Conservation (phyloP, 2,888 invertebrate species). For the Dendrolimus houi region DNA sequence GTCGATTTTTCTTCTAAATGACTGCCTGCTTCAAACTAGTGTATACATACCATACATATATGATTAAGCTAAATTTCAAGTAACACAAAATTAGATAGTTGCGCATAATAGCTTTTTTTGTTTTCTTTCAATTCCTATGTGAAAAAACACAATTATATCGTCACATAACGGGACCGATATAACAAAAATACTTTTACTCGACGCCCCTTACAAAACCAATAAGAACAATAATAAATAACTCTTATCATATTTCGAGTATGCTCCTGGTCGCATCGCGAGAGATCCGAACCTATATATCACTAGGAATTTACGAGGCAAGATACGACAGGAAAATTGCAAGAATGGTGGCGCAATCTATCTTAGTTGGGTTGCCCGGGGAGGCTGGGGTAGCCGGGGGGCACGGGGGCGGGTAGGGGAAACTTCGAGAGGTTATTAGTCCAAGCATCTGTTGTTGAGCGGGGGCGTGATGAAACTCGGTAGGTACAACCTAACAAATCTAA, state of each 20-base stretch:
- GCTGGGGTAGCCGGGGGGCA: conserved; percentile 58
- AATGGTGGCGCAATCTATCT: conserved; percentile 94
- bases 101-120: too few species aligned
- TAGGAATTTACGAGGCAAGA: conserved; percentile 90
- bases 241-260: conserved; percentile 77
- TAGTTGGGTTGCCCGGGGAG: conserved; percentile 79
- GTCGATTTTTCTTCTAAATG: too few species aligned
- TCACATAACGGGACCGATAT: conserved; percentile 24
- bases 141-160: conserved; percentile 32
- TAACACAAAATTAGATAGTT: too few species aligned
- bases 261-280: conserved; percentile 76
- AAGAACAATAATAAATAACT: conserved; percentile 77
- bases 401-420: conserved; percentile 66
- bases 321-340: conserved; percentile 96
- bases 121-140: too few species aligned
- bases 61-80: too few species aligned
- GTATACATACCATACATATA: too few species aligned
- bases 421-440: conserved; percentile 78
- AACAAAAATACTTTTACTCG: conserved; percentile 33
- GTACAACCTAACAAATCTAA: conserved; percentile 76
- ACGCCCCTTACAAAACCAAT: conserved; percentile 70
- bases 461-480: conserved; percentile 74
- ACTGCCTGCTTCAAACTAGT: too few species aligned
- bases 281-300: conserved; percentile 86
- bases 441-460: conserved; percentile 78